phyloP scores from a whole-genome alignment of 2,888 invertebrate species.

The Tinea pellionella region DNA sequence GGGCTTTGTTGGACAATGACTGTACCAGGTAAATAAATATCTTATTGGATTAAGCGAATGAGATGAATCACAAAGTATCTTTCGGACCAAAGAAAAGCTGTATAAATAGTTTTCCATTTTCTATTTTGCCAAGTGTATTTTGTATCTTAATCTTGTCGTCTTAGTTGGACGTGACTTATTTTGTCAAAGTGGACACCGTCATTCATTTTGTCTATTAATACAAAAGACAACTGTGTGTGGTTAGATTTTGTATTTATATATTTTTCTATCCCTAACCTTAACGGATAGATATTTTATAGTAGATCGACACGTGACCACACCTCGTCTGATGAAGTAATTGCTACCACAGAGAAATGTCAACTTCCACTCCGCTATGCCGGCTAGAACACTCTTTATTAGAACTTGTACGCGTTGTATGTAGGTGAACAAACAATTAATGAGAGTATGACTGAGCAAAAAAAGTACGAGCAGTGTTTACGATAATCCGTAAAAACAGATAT shows the following conservation, averaged over 20 bases:
- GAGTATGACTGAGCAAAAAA: neutral
- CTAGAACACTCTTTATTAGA: no score
- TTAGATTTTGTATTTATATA: no score
- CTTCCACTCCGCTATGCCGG: no score
- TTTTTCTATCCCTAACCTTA: no score
- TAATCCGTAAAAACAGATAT: neutral
- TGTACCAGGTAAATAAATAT: neutral
- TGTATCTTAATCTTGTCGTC: slow-evolving; percentile 3
- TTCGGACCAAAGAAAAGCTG: neutral
- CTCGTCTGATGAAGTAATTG: no score
- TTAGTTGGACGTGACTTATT: slow-evolving; percentile 3
- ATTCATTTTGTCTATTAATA: neutral
- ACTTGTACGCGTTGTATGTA: no score
- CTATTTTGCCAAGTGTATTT: neutral
- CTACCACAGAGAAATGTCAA: no score
- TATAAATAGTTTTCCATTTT: neutral
- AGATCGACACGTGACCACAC: no score
- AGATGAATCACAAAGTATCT: neutral
- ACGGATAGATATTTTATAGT: no score
- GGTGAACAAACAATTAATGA: neutral
- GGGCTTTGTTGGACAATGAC: no score
- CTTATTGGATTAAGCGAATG: neutral
- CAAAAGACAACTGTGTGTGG: no score
- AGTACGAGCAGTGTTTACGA: neutral
- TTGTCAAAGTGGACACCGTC: neutral